These are phyloP conservation scores for Cyrtonyx montezumae DNA, from an alignment of 2,113 vertebrate species.

Conservation along the genomic window DNA sequence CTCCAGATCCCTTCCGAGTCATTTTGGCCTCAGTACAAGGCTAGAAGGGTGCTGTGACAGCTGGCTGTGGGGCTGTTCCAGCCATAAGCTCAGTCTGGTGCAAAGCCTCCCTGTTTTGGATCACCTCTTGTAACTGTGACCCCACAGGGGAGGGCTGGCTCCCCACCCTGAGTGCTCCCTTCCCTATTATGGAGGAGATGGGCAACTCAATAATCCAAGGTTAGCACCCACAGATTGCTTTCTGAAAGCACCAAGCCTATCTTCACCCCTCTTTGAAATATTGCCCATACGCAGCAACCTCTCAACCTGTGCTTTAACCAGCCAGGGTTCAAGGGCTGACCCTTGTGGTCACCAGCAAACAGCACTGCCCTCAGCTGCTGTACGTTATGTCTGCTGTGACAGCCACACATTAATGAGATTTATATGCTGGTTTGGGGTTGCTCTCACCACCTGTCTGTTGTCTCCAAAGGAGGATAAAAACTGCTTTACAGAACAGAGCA, in stretches of 20 bases:
- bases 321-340: not conserved
- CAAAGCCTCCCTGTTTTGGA: not conserved
- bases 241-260: not conserved
- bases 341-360: not conserved
- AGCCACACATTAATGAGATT: not conserved
- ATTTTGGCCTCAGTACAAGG: not conserved
- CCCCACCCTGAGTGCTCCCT: not conserved
- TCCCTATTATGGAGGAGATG: not conserved
- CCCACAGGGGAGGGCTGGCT: not conserved
- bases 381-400: not conserved
- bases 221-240: not conserved
- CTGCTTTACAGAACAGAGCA: not conserved
- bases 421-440: not conserved
- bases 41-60: fast-evolving
- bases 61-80: fast-evolving
- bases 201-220: not conserved
- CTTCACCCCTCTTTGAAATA: not conserved
- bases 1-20: not conserved
- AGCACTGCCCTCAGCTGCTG: not conserved
- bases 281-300: not conserved
- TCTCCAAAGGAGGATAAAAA: no score
- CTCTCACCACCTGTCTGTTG: not conserved
- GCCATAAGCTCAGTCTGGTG: fast-evolving
- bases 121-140: not conserved
- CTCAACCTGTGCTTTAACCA: not conserved